Evolutionary conservation across 2,113 vertebrate species (phyloP), one percentile per base, ranked within the genome.

Genomic region (Bubo bubo): DNA sequence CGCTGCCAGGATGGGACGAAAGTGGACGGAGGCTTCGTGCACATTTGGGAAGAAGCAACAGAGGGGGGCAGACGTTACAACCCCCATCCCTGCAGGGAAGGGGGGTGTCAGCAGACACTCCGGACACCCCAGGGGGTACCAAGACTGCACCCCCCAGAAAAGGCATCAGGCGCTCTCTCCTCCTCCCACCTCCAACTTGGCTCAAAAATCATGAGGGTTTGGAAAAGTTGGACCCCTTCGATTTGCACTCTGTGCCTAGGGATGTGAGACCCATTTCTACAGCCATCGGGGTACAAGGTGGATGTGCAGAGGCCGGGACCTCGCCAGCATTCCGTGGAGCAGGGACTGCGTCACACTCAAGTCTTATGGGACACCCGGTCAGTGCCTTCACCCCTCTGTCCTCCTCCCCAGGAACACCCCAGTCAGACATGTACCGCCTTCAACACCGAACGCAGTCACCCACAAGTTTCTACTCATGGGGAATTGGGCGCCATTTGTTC

Each of bases 371-470:
- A 52, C 23, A 45, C 12, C 4, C 0, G 0, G 17, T 50, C 49
- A 9, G 83, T 37, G 63, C 43, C 43, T 50, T 55, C 24, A 47
- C 20, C 22, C 22, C 1, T 45, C 37, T 6, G 2, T 37, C 43
- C 37, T 52, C 59, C 66, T 47, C 23, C 37, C 37, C 68, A 15
- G 24, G 34, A 66, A 28, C 20, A 4, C 39, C 30, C 21, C 14
- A 39, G 37, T 20, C 17, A 66, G 59, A 73, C 4, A 1, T 14
- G 8, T 28, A 53, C 37, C 34, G 41, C 32, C 49, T 52, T 34
- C 0, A 0, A 26, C 27, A 50, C 6, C 0, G 3, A 76, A 37
- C 0, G 5, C 53, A n/a, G 43, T 3, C 58, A 52, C 35, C 43
- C 35, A 45, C 50, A 26, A 32, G 58, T 41, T 41, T 41, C 39